Evolutionary conservation across 2,113 vertebrate genomes (phyloP), one percentile per base, ranked within the genome.

Genomic region (Phylloscopus trochiloides): DNA sequence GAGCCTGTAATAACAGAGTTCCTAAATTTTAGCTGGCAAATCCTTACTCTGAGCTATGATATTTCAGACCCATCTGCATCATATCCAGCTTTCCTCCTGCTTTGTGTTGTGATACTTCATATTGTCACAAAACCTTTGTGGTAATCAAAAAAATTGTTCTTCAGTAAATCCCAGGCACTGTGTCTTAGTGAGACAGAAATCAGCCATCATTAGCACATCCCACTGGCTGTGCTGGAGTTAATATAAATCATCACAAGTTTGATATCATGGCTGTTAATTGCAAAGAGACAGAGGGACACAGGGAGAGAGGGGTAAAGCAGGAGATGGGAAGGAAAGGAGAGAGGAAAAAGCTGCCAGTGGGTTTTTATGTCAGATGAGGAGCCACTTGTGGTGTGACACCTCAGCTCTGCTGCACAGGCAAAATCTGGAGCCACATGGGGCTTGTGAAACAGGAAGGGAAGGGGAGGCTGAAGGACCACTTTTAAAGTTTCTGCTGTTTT

Each of bases 271-370:
- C 38, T 59, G n/a, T 21, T 51, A 34, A 40, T 47, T 47, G 31
- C 15, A 45, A 9, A 47, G 26, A 36, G 18, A 28, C 9, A 25
- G 11, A 74, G 29, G 38, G 3, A 40, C 3, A 38, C 4, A 28
- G 11, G 6, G 38, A 43, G 31, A 21, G 16, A 42, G 16, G 68
- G 10, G 40, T 4, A 52, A 43, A 68, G 17, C 7, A 36, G 42
- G 16, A 88, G 57, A 24, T 0, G 2, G 40, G 16, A 16, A 57
- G 29, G 36, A 50, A 75, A 47, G 0, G 3, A 55, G 45, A 42
- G 22, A 62, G 9, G 9, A 1, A 4, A 4, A 29, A 59, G 16
- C 7, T 34, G 19, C 6, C 43, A 24, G 13, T 4, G 6, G 4
- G 2, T 18, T 40, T 73, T 65, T 22, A 18, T 12, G 24, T 19